Percentiles rank a stretch among this genome's conserved stretches.
These are phyloP conservation scores for Gorsachius goisagi DNA, from an alignment of 2,113 vertebrate genomes.

Conservation along the genomic window DNA sequence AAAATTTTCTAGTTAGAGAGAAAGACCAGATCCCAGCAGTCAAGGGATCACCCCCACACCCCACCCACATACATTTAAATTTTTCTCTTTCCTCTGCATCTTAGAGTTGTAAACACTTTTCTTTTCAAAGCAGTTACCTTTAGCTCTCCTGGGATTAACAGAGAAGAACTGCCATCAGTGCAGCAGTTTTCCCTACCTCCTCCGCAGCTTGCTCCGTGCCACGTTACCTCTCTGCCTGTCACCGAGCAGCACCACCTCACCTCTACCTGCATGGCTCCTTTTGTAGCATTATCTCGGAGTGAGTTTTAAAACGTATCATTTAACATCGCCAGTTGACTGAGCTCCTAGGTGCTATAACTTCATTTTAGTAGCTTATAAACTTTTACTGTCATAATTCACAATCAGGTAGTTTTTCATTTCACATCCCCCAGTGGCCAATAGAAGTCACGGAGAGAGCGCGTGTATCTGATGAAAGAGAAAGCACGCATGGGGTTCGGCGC, in stretches of 20 bases:
- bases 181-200: neutral
- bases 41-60: neutral
- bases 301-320: conserved; percentile 65
- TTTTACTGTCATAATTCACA: conserved; percentile 76
- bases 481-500: neutral
- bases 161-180: neutral
- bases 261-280: neutral
- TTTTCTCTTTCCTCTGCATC: neutral
- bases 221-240: neutral
- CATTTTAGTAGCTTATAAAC: conserved; percentile 78
- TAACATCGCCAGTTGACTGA: conserved; percentile 63
- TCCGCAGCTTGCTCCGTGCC: neutral
- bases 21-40: neutral
- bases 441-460: neutral
- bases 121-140: neutral
- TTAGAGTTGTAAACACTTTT: neutral
- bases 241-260: neutral
- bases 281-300: neutral
- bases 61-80: neutral
- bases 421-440: conserved; percentile 39
- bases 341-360: conserved; percentile 74
- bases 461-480: neutral
- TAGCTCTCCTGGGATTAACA: neutral
- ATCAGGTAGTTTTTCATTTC: conserved; percentile 68
- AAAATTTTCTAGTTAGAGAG: neutral